Percentiles rank a stretch among this genome's conserved stretches.
These are phyloP conservation scores for Portunus trituberculatus DNA, from an alignment of 1,140 invertebrate species.

Conservation along the genomic window DNA sequence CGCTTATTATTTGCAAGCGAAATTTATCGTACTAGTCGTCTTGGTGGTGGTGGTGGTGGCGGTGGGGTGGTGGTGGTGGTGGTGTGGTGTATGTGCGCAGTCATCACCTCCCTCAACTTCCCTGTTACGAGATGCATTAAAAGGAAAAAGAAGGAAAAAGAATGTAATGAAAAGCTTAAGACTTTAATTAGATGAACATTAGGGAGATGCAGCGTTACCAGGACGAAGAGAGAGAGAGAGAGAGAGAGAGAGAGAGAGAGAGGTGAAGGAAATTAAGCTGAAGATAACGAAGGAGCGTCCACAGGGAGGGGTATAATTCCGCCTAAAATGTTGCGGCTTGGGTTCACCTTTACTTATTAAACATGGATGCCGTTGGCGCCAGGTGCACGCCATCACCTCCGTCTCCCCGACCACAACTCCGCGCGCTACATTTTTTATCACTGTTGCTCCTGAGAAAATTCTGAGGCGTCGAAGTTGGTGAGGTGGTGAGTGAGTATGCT, in stretches of 20 bases:
- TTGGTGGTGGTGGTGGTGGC: background rate
- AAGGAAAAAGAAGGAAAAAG: background rate
- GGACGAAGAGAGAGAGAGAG: no score
- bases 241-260: no score
- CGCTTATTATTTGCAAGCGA: background rate
- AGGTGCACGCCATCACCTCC: background rate
- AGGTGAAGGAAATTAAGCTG: background rate
- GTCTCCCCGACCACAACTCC: background rate
- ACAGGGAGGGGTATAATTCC: no score
- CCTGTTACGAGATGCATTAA: no score
- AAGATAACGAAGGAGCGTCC: no score
- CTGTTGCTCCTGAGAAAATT: background rate
- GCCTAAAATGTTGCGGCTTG: no score
- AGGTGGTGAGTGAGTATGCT: background rate
- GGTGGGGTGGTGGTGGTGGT: background rate
- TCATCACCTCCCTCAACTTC: no score
- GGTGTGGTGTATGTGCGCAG: background rate
- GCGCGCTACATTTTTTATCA: background rate
- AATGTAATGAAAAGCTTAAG: background rate
- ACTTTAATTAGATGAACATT: slow-evolving; percentile 24
- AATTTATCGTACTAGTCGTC: background rate
- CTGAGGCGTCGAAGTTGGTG: background rate
- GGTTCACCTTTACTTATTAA: slow-evolving; percentile 7
- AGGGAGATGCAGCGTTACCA: background rate
- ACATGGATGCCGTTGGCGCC: background rate